These are phyloP conservation scores for Dendrocopos noguchii DNA, from an alignment of 2,113 vertebrate genomes.

Conservation along the genomic window DNA sequence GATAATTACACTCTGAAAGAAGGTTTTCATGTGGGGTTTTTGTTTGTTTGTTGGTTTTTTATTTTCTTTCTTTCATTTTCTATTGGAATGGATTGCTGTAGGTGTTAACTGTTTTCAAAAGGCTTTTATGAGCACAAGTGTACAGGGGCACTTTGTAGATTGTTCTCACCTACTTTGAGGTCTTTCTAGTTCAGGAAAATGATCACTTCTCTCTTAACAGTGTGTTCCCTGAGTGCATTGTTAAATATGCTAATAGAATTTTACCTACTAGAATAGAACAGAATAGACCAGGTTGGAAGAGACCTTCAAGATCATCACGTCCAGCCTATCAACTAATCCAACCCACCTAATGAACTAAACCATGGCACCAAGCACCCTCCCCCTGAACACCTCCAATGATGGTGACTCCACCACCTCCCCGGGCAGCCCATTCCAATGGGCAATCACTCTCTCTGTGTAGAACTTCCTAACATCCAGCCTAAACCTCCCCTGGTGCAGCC, in stretches of 20 bases:
- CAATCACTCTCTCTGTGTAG: no score
- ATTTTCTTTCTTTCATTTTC: not conserved
- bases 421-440: no score
- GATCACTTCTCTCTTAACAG: not conserved
- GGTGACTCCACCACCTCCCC: no score
- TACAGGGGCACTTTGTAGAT: not conserved
- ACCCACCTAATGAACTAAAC: no score
- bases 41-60: not conserved
- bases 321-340: no score
- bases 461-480: no score
- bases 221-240: not conserved
- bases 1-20: not conserved
- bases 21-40: not conserved
- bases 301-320: no score
- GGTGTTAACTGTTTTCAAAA: not conserved
- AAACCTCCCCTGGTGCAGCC: no score
- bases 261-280: no score
- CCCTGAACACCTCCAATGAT: no score
- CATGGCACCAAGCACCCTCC: no score
- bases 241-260: not conserved
- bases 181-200: not conserved
- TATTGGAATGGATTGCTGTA: not conserved
- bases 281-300: no score
- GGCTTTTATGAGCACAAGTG: not conserved
- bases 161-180: not conserved